A percentile compares a stretch with the other conserved stretches of the same genome.
Evolutionary conservation across 1,140 invertebrate genomes (phyloP).

Genomic region (Calephelis nemesis): DNA sequence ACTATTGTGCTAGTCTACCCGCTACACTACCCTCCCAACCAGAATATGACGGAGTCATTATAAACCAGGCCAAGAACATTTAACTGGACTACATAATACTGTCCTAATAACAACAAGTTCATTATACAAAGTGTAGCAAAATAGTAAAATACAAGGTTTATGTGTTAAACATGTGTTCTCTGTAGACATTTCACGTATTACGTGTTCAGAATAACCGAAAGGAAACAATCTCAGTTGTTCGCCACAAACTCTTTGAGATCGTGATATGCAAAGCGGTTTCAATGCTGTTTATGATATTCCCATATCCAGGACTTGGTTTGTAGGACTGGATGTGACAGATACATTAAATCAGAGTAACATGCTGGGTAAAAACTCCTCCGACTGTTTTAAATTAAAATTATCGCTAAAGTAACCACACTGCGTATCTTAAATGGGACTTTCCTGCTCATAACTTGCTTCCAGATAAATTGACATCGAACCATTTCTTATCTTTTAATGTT

Average conservation of each 20-base stretch:
- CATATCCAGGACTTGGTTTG: slow-evolving; percentile 31
- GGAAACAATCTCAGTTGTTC: slow-evolving; percentile 40
- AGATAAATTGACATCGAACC: no score
- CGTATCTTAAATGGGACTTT: no score
- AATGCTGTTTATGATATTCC: slow-evolving; percentile 37
- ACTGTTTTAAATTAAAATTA: neutral
- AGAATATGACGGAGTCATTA: no score
- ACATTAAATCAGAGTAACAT: slow-evolving; percentile 21
- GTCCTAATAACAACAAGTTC: no score
- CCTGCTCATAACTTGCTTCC: no score
- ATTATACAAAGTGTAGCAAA: no score
- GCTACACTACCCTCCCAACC: no score
- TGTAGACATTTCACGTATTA: slow-evolving; percentile 16
- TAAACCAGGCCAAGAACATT: no score
- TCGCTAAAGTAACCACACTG: neutral
- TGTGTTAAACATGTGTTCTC: neutral
- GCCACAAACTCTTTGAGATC: slow-evolving; percentile 39
- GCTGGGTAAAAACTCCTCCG: slow-evolving; percentile 1
- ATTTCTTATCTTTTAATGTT: no score
- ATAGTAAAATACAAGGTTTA: neutral
- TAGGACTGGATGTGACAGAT: slow-evolving; percentile 21
- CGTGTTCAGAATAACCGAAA: slow-evolving; percentile 37
- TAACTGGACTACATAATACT: no score
- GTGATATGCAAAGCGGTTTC: slow-evolving; percentile 30
- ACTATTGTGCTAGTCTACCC: no score